Evolutionary conservation across 2,113 vertebrate genomes (phyloP), one percentile per base, ranked within the genome.

Genomic region (Leptobrachium ailaonicum): DNA sequence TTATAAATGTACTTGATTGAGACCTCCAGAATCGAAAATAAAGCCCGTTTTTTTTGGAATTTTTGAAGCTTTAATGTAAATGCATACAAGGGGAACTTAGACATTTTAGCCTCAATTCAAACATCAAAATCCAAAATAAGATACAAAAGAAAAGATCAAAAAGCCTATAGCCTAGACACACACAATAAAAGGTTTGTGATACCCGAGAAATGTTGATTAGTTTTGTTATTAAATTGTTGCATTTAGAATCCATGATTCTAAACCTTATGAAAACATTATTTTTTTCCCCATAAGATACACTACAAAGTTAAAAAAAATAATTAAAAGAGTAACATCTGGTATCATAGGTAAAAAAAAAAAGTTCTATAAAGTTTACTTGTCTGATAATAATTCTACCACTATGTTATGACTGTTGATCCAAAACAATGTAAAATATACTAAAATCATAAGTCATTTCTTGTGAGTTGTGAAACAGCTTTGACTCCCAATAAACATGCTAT

Each of bases 121-220:
- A 76, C 41, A 76, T 68, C 40, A n/a, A 54, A 54, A 68, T 56
- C 41, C 64, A 58, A 40, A 14, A 56, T 76, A 32, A 43, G 53
- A 58, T n/a, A 68, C 3, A 76, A 11, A 12, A 2, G 14, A 62
- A 0, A n/a, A 58, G 32, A 50, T 62, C 47, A 67, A 53, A 56
- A 76, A 68, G 64, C 53, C 8, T n/a, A 56, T 41, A 66, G 45
- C 56, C 43, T 42, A 53, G 11, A 4, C 63, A 4, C 32, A 66
- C 45, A 76, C 53, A 71, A 71, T 47, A 20, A 2, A 71, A 71
- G 32, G 43, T 14, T 32, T 53, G 14, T 20, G 12, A 69, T 43
- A 41, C 9, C 56, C 9, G 56, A 60, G 56, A 60, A 7, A 4
- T 12, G 4, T 12, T 60, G 10, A 60, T 12, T 50, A 8, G 47